These are phyloP conservation scores for Vulpes vulpes DNA, from an alignment of 2,113 vertebrate species.

Conservation along the genomic window DNA sequence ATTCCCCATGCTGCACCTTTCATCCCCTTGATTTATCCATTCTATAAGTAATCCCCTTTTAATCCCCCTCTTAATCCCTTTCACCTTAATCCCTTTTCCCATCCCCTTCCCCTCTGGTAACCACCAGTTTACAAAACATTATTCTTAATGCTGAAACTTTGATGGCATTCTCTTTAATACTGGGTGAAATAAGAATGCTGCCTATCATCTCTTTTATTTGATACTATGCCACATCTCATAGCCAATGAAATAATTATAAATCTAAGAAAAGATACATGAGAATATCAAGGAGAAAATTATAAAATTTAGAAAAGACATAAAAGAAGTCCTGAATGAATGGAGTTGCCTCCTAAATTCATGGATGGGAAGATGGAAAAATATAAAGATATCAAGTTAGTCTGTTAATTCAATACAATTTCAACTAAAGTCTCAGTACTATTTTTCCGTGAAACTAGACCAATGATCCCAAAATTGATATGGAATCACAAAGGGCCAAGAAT, in stretches of 20 bases:
- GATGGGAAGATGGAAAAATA: background rate
- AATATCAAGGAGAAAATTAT: background rate
- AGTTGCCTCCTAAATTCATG: background rate
- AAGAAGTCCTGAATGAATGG: background rate
- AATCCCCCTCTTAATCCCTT: background rate
- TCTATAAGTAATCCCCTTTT: background rate
- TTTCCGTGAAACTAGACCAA: background rate
- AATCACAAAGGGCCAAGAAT: background rate
- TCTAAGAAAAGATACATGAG: slow-evolving; percentile 14
- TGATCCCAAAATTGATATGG: background rate
- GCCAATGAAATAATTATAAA: slow-evolving; percentile 33
- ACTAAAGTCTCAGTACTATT: background rate
- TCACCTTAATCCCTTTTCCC: background rate
- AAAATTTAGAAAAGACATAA: slow-evolving; percentile 19
- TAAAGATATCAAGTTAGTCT: background rate
- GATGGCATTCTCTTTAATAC: background rate
- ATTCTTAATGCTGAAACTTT: slow-evolving; percentile 23
- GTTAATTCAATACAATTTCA: background rate
- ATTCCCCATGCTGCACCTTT: background rate
- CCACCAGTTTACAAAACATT: background rate
- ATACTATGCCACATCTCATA: background rate
- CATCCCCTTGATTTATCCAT: background rate
- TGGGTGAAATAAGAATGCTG: background rate
- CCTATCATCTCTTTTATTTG: background rate
- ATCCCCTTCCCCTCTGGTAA: background rate